Conservation (phyloP, 2,888 invertebrate genomes). For the Drosophila fulvimacula region DNA sequence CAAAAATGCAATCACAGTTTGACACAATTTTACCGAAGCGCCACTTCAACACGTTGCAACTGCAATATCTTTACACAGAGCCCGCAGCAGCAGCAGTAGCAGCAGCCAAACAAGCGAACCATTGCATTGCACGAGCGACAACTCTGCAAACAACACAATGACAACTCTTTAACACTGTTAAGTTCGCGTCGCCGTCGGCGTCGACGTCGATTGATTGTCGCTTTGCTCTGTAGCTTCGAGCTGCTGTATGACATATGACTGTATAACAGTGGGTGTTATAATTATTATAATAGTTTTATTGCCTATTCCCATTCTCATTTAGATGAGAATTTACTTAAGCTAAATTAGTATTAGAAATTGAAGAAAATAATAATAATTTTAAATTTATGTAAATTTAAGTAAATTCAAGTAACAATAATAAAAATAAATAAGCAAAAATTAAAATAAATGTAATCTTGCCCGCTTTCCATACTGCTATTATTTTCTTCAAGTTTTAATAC, state of each 20-base stretch:
- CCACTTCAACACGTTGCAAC: conserved; percentile 80
- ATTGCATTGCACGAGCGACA: conserved; percentile 63
- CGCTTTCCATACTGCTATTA: too few species aligned
- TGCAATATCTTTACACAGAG: conserved; percentile 72
- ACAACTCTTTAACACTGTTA: conserved; percentile 79
- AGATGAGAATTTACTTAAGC: too few species aligned
- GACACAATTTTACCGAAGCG: conserved; percentile 78
- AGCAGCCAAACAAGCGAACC: conserved; percentile 39
- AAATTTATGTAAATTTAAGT: too few species aligned
- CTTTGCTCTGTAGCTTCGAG: conserved; percentile 21
- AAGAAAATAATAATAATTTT: too few species aligned
- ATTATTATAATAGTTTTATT: conserved; percentile 1
- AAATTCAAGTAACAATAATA: too few species aligned
- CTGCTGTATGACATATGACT: conserved; percentile 5
- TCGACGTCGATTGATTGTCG: conserved; percentile 49
- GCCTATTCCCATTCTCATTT: neutral
- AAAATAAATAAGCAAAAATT: too few species aligned
- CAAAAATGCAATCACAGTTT: conserved; percentile 80
- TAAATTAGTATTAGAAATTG: too few species aligned
- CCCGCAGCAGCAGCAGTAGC: conserved; percentile 7
- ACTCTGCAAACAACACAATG: conserved; percentile 76
- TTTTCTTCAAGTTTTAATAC: too few species aligned
- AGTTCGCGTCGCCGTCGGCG: conserved; percentile 43
- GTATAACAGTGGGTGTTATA: neutral
- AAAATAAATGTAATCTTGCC: too few species aligned